phyloP scores from a whole-genome alignment of 2,888 invertebrate genomes.

The Andrena camellia region DNA sequence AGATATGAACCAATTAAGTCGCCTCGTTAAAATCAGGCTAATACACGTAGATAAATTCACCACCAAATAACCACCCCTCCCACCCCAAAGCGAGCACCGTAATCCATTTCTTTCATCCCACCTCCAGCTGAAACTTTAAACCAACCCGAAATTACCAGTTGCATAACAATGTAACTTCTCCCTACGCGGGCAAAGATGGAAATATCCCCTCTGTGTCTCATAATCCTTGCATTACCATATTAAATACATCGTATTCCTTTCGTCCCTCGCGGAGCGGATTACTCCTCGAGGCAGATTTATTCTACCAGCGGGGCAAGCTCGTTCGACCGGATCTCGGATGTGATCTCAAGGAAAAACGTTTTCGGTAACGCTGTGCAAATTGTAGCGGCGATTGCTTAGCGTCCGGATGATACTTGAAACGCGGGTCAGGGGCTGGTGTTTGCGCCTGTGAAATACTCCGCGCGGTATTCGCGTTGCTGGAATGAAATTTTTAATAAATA shows the following conservation, averaged over 20 bases:
- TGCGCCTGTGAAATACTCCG: background rate
- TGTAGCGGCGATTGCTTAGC: background rate
- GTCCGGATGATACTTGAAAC: constrained; percentile 1
- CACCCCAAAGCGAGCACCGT: too few relatives aligned
- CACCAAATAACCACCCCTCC: too few relatives aligned
- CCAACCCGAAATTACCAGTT: constrained; percentile 7
- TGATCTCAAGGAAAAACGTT: background rate
- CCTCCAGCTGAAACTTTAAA: too few relatives aligned
- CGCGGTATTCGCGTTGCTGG: background rate
- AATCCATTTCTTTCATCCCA: too few relatives aligned
- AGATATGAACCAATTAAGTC: too few relatives aligned
- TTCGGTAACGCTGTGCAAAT: background rate
- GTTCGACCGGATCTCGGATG: too few relatives aligned
- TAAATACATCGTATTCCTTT: constrained; percentile 15
- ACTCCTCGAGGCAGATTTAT: background rate
- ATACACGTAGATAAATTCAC: too few relatives aligned
- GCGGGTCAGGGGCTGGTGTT: background rate
- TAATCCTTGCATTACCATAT: background rate
- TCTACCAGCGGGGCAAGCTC: background rate
- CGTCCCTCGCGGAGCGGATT: background rate
- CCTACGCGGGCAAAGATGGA: constrained; percentile 12
- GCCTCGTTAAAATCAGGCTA: too few relatives aligned
- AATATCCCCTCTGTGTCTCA: background rate
- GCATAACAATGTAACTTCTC: constrained; percentile 21
- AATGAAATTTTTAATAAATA: constrained; percentile 36